A percentile compares a stretch with the other conserved stretches of the same genome.
Evolutionary conservation across 2,888 invertebrate species (phyloP).

Genomic region (Sarcophaga caerulescens): DNA sequence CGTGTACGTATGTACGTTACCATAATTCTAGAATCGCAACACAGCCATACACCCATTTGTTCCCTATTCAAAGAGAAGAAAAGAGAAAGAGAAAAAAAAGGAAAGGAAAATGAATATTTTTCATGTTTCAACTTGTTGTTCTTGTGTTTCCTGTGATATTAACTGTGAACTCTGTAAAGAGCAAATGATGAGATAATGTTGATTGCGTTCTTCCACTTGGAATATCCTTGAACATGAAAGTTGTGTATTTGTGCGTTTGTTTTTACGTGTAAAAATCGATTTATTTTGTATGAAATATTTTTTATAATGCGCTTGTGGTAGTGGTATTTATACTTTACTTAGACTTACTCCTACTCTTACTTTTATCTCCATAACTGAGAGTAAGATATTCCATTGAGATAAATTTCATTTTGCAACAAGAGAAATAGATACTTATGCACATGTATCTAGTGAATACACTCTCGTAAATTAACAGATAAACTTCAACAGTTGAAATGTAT

Average conservation of each 20-base stretch:
- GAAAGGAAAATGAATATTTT: neutral
- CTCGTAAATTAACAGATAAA: too few species aligned
- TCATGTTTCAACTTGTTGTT: slow-evolving; percentile 6
- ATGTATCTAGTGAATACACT: slow-evolving; percentile 24
- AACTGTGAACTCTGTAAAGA: slow-evolving; percentile 51
- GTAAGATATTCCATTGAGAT: slow-evolving; percentile 20
- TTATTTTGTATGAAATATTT: slow-evolving; percentile 63
- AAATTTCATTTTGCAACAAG: neutral
- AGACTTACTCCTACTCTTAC: neutral
- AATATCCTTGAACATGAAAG: slow-evolving; percentile 72
- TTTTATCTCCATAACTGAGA: slow-evolving; percentile 9
- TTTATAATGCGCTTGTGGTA: slow-evolving; percentile 7
- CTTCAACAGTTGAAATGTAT: neutral
- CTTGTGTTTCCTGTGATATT: slow-evolving; percentile 25
- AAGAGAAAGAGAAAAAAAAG: neutral
- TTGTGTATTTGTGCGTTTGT: neutral
- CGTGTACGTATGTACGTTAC: neutral
- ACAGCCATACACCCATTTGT: neutral
- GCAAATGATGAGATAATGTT: slow-evolving; percentile 64
- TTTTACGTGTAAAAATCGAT: slow-evolving; percentile 70
- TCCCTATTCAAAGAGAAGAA: neutral
- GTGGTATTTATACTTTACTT: slow-evolving; percentile 22
- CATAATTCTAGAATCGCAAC: neutral
- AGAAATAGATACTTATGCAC: neutral
- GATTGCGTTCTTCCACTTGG: slow-evolving; percentile 68